These are phyloP conservation scores for Apodemus speciosus DNA, from an alignment of 2,113 vertebrate genomes.

Conservation along the genomic window DNA sequence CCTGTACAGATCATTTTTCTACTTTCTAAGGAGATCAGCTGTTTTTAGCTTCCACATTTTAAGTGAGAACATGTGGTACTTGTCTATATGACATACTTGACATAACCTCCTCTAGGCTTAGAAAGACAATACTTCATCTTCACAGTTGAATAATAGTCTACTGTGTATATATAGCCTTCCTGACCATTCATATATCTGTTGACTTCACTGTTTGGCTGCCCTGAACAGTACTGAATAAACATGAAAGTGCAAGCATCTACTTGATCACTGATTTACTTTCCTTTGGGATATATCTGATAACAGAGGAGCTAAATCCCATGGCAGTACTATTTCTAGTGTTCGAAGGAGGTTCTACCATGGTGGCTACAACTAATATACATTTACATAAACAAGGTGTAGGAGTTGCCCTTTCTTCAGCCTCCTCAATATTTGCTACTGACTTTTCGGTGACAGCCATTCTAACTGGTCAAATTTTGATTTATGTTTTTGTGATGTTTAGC, in stretches of 20 bases:
- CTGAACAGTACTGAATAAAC: background rate
- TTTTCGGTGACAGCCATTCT: background rate
- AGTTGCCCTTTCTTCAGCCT: background rate
- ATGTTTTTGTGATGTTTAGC: background rate
- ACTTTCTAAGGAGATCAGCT: background rate
- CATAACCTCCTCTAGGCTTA: background rate
- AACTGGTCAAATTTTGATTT: background rate
- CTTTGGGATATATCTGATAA: background rate
- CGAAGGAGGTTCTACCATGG: background rate
- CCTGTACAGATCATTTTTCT: background rate
- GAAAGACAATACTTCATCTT: background rate
- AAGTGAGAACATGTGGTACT: background rate
- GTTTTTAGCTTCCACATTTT: background rate
- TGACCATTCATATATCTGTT: background rate
- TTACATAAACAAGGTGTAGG: background rate
- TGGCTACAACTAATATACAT: background rate
- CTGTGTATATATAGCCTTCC: background rate
- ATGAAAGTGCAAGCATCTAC: background rate
- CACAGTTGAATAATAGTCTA: background rate
- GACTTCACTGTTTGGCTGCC: background rate
- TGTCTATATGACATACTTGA: background rate
- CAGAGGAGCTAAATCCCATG: background rate
- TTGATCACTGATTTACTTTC: background rate
- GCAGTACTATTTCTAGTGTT: background rate
- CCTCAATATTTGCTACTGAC: background rate